phyloP scores from a whole-genome alignment of 1,140 invertebrate genomes.

The Anthonomus grandis region DNA sequence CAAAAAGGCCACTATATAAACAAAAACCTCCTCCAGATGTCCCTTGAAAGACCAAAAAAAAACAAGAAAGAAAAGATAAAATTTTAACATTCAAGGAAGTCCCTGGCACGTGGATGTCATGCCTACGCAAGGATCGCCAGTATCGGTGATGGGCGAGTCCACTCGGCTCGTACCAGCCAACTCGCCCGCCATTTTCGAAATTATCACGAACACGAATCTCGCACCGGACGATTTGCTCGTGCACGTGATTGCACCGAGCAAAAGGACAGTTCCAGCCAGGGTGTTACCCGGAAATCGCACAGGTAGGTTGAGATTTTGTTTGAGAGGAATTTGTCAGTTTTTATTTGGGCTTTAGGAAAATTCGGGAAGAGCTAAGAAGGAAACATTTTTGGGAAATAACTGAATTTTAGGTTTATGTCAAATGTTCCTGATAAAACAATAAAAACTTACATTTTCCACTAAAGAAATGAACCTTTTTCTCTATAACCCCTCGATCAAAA shows the following conservation, averaged over 20 bases:
- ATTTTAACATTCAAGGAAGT: constrained; percentile 72
- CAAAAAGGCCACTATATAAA: too few relatives aligned
- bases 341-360: background rate
- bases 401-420: background rate
- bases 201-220: constrained; percentile 59
- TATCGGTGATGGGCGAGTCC: constrained; percentile 77
- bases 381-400: too few relatives aligned
- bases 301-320: too few relatives aligned
- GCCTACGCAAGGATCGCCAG: constrained; percentile 50
- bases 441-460: too few relatives aligned
- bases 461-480: too few relatives aligned
- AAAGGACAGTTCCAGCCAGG: constrained; percentile 64
- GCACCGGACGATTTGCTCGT: constrained; percentile 53
- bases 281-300: constrained; percentile 69
- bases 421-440: too few relatives aligned
- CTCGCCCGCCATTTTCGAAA: constrained; percentile 80
- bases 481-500: background rate
- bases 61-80: background rate
- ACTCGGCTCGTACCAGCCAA: constrained; percentile 84
- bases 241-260: constrained; percentile 65
- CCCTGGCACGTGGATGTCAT: constrained; percentile 87
- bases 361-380: background rate
- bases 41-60: background rate
- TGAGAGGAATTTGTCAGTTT: background rate
- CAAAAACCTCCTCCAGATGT: too few relatives aligned